Base-by-base conservation (phyloP, 1,140 invertebrate genomes). In the Gryon sp. region DNA sequence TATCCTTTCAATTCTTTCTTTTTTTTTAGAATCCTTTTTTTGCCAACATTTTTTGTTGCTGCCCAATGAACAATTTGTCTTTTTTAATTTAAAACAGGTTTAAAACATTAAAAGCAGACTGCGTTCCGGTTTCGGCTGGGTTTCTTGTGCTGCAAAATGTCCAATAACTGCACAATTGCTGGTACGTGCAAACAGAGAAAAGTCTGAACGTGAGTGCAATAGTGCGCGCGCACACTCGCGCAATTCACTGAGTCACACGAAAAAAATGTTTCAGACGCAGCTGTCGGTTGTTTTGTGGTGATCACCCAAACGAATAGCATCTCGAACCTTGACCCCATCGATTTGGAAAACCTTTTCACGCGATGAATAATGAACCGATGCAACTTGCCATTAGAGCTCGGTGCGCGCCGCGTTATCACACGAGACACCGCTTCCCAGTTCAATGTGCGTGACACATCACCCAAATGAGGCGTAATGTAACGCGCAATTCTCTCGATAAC, bases 251-350 rank as follows among this genome's bases (percentile, higher is more conserved):
- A 59, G 24, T 30, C 46, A 38, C 5, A 28, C 11, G 20, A 55
- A 76, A 60, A 76, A 69, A 76, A 57, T 70, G 66, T 52, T 63
- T 12, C 74, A 45, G 59, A 34, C 12, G 52, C 74, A 76, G 74
- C 59, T 76, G 74, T 63, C 65, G 38, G 19, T n/a, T n/a, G 52
- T 52, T 76, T 74, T 52, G 62, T 12, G 62, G 55, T n/a, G n/a
- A n/a, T n/a, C n/a, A n/a, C n/a, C n/a, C n/a, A n/a, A n/a, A n/a
- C 32, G 45, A 52, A 45, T 48, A 28, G 52, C 24, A 24, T 48
- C 60, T 52, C 40, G 60, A 77, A 77, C 66, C 75, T 72, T 77
- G 68, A 77, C 68, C 68, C 34, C 75, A 45, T 40, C 60, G 75
- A 77, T 77, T 77, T 30, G 75, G 75, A 41, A 77, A 77, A 72